These are phyloP conservation scores for Phalloptychus januarius DNA, from an alignment of 2,797 vertebrate species.

Conservation along the genomic window DNA sequence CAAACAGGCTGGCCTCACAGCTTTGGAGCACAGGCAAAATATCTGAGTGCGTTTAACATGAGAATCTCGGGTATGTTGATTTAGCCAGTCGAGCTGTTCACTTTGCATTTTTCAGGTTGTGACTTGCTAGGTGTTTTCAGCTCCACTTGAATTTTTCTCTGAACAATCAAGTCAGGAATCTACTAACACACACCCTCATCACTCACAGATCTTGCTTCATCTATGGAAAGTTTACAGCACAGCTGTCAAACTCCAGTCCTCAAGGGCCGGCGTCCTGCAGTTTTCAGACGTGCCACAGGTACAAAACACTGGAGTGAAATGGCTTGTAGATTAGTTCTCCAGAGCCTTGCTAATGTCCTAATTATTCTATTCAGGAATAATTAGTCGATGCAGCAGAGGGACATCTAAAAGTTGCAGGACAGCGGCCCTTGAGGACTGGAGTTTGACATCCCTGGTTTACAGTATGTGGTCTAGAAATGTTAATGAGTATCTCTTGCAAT, in stretches of 20 bases:
- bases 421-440: too few relatives aligned
- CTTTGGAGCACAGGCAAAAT: conserved; percentile 33
- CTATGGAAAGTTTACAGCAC: conserved; percentile 6
- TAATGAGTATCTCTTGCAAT: neutral
- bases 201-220: neutral
- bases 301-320: too few relatives aligned
- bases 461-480: neutral
- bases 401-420: too few relatives aligned
- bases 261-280: too few relatives aligned
- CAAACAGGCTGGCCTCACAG: conserved; percentile 32
- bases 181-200: neutral
- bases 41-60: conserved; percentile 35
- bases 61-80: conserved; percentile 22
- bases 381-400: too few relatives aligned
- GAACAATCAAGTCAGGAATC: conserved; percentile 12
- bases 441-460: too few relatives aligned
- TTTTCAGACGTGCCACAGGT: too few relatives aligned
- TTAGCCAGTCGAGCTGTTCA: conserved; percentile 34
- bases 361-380: too few relatives aligned
- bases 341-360: too few relatives aligned
- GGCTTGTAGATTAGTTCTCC: too few relatives aligned
- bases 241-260: too few relatives aligned
- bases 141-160: conserved; percentile 7
- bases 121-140: conserved; percentile 18
- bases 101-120: conserved; percentile 28